Evolutionary conservation across 2,888 invertebrate species (phyloP), one percentile per base, ranked within the genome.

Genomic region (Zhengitettix transpicula): DNA sequence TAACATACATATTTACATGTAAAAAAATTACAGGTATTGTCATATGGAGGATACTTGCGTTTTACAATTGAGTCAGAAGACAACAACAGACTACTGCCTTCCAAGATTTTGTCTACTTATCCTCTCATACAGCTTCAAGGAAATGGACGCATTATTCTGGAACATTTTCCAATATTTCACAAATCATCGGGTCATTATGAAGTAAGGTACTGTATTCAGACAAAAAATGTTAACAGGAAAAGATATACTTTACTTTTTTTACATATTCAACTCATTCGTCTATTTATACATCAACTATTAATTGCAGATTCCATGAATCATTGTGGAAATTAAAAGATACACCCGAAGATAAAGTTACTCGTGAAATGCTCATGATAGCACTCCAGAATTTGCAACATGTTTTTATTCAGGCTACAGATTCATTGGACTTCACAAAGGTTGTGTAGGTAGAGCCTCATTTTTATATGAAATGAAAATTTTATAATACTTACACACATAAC

Each of bases 361-460:
- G 91, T 44, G 81, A 83, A 61, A 84, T 87, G 42, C 77, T 98
- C 68, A 94, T 98, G 96, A 80, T 93, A n/a, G 88, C 91, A 0
- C 77, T 98, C 62, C 92, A 94, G 69, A 87, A 89, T 67, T 75
- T 98, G 0, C 85, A 89, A 61, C 82, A 86, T 65, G 79, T 95
- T 63, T 80, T 89, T 54, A 76, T 97, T 52, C 77, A 90, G 56
- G 89, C 85, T 1, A 82, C 85, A 0, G 79, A 81, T 61, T 78
- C 81, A 61, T 76, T 80, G 1, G 81, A 82, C 63, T 82, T 82
- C 65, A 75, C 58, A 41, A 58, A 53, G 51, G 60, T 57, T 47
- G 58, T 57, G 60, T 60, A 58, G 54, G 60, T 60, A 55, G 40
- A 60, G 42, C 47, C 47, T 47, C 47, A 47, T n/a, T 47, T 47